Evolutionary conservation across 2,888 invertebrate genomes (phyloP), one percentile per base, ranked within the genome.

Genomic region (Eupithecia centaureata): DNA sequence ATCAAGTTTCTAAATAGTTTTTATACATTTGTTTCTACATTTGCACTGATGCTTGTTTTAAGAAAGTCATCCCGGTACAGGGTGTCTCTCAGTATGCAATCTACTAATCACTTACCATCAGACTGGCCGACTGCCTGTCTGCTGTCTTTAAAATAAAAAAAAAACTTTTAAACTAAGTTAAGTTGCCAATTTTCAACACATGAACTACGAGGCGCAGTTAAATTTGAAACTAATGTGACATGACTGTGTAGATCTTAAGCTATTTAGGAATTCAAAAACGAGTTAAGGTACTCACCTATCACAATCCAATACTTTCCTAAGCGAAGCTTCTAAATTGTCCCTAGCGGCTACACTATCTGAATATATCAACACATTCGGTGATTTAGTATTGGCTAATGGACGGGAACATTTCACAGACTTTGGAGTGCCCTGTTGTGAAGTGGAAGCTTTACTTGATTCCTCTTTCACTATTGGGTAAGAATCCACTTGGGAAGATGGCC

Each of bases 291-390:
- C 89, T 86, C 91, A 96, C 96, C 95, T 96, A 82, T 96, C 95
- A 79, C 94, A 94, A 84, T 96, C 96, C 70, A 97, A 89, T 65
- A 96, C 95, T 75, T 95, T 94, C 69, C 94, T 94, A 59, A 97
- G 91, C 28, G 96, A 96, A 30, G 94, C 91, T 81, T 96, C 95
- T 63, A 97, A 95, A 84, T 96, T 96, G 76, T 96, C 96, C 76
- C 95, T 95, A 57, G 96, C 95, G 30, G 95, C 95, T 67, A 94
- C 86, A 86, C 96, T 97, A 85, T 97, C 97, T 2, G 97, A 96
- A 86, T 96, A 97, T 75, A 97, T 96, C 70, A 97, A 92, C 79
- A 97, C 95, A 90, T 97, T 97, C 3, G 96, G 96, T 58, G 97
- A 97, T 85, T 97, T 97, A 2, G 94, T 91, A 79, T 92, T 93